Conservation (phyloP, 2,797 vertebrate species). For the Erithacus rubecula region DNA sequence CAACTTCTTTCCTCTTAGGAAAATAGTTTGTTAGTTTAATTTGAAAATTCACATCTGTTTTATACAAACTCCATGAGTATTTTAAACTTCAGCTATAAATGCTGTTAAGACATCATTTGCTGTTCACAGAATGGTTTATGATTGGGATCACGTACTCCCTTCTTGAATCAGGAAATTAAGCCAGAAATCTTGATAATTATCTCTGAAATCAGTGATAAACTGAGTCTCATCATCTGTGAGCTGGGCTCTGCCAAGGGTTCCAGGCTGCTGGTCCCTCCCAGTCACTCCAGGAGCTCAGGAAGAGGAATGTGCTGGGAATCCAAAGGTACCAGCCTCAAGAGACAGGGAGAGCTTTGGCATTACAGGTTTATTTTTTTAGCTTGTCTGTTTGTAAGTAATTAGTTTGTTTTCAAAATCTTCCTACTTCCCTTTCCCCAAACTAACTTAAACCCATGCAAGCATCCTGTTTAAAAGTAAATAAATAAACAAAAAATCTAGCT, state of each 20-base stretch:
- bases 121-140: constrained; percentile 43
- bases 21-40: constrained; percentile 11
- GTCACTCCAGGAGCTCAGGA: not conserved
- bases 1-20: not conserved
- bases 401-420: constrained; percentile 53
- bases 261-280: not conserved
- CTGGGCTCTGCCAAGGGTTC: not conserved
- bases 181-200: constrained; percentile 15
- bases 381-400: constrained; percentile 13
- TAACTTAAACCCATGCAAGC: constrained; percentile 54
- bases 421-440: constrained; percentile 45
- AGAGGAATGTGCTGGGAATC: not conserved
- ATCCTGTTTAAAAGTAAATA: constrained; percentile 72
- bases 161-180: not conserved
- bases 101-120: constrained; percentile 9
- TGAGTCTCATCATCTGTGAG: not conserved
- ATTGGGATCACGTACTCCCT: constrained; percentile 36
- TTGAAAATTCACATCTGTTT: constrained; percentile 64
- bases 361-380: not conserved
- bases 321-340: not conserved
- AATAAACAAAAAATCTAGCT: constrained; percentile 57
- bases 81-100: constrained; percentile 32
- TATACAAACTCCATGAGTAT: constrained; percentile 31
- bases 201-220: not conserved
- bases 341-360: not conserved